Conservation (phyloP, 1,140 invertebrate genomes). For the Sycophila sp. region DNA sequence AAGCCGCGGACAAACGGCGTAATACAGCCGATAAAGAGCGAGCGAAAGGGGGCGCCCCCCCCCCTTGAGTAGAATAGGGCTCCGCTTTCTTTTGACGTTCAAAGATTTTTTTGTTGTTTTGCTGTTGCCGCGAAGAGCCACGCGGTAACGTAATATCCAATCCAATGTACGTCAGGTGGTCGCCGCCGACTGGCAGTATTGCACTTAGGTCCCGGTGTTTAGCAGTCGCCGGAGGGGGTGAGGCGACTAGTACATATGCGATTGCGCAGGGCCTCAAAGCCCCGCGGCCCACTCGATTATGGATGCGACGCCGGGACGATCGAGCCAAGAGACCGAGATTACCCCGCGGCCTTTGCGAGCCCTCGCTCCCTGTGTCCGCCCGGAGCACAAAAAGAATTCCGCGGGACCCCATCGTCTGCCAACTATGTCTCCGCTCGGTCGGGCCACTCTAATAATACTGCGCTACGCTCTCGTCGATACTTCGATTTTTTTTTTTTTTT, state of each 20-base stretch:
- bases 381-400: slow-evolving; percentile 14
- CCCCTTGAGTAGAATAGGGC: slow-evolving; percentile 1
- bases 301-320: slow-evolving; percentile 1
- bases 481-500: no score
- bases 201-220: not conserved
- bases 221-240: no score
- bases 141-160: slow-evolving; percentile 13
- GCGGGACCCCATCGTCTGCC: not conserved
- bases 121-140: not conserved
- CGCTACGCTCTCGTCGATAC: no score
- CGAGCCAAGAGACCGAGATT: slow-evolving; percentile 8
- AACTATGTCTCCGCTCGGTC: not conserved
- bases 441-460: no score
- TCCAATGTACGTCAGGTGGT: slow-evolving; percentile 1
- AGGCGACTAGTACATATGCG: no score
- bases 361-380: not conserved
- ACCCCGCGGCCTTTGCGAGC: not conserved
- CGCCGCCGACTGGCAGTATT: not conserved
- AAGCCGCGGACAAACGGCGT: slow-evolving; percentile 29
- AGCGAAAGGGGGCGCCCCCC: slow-evolving; percentile 5
- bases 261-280: slow-evolving; percentile 19
- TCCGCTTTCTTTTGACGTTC: slow-evolving; percentile 18
- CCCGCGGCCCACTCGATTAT: slow-evolving; percentile 22
- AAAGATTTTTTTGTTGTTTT: no score
- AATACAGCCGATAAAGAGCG: slow-evolving; percentile 15